Base-by-base conservation (phyloP, 2,113 vertebrate species). In the Cnemophilus loriae region DNA sequence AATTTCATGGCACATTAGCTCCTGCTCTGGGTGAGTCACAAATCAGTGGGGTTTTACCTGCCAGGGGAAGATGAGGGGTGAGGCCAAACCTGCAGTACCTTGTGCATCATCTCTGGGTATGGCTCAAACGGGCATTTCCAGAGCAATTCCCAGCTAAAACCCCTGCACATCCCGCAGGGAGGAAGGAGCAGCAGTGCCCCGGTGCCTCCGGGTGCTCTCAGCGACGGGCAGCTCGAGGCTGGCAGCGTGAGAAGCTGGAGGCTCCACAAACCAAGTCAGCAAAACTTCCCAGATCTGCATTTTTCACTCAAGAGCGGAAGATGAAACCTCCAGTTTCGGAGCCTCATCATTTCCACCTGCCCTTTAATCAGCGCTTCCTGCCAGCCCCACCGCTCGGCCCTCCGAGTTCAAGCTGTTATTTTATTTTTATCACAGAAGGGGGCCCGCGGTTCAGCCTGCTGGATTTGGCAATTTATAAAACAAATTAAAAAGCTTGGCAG, bases 391-490 rank as follows among this genome's bases (percentile, higher is more conserved):
- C 1, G 11, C 84, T 57, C 33, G 10, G 69, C 87, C 94, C 84
- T 52, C 84, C 19, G 3, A 71, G 26, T 75, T 91, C 90, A 76
- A 94, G 92, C 90, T 93, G 96, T 90, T 96, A 88, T 92, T 93
- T 95, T 93, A 93, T 95, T 97, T 97, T 96, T 95, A 95, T 90
- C 92, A 5, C 94, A 77, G 86, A 24, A 92, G 86, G 88, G 79
- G 85, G 67, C 79, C 81, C 3, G 6, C 1, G 8, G 32, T 70
- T 95, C 65, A 88, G 83, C 90, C 85, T 28, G 61, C 78, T 76
- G 78, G 17, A 28, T 80, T 61, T 44, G 90, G 83, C 80, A 65
- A 74, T 94, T 83, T 74, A 33, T 57, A 81, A 90, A 95, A 57
- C 86, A 84, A 93, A 96, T 96, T 77, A 83, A 87, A 87, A 89